Conservation (phyloP, 2,113 vertebrate species). For the Lophura nycthemera region DNA sequence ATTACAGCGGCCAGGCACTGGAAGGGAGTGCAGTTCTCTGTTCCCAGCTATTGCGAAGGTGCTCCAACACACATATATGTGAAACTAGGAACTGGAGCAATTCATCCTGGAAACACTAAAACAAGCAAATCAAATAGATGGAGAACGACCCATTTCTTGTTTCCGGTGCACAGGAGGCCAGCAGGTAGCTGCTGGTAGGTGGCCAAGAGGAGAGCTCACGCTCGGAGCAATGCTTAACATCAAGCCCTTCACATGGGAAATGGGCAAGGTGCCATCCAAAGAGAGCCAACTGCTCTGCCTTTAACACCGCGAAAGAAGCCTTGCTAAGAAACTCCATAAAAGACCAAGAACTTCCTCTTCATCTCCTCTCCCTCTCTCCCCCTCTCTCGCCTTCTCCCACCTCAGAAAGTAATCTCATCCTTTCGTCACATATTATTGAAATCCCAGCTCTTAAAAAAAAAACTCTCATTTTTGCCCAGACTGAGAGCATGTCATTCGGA, state of each 20-base stretch:
- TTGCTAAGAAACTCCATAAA: conserved; percentile 58
- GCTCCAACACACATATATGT: neutral
- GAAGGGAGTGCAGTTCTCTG: neutral
- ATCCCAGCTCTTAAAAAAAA: conserved; percentile 84
- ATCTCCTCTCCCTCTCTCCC: conserved; percentile 72
- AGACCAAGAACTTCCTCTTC: conserved; percentile 73
- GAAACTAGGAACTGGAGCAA: neutral
- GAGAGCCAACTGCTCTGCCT: neutral
- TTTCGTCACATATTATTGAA: conserved; percentile 88
- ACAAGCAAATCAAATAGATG: rapidly evolving
- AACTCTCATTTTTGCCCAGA: conserved; percentile 85
- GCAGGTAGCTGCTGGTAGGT: neutral
- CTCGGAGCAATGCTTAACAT: rapidly evolving
- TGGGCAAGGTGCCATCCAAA: conserved; percentile 2
- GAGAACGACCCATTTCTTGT: neutral
- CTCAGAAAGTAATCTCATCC: conserved; percentile 86
- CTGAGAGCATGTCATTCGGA: conserved; percentile 88
- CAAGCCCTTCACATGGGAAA: neutral
- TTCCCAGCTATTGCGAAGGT: neutral
- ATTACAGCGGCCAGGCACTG: neutral
- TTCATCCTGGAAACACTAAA: neutral
- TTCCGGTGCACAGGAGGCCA: rapidly evolving
- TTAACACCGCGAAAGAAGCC: conserved; percentile 49
- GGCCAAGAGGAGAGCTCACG: neutral
- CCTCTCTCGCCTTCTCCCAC: conserved; percentile 75